These are phyloP conservation scores for Diploptera punctata DNA, from an alignment of 2,888 invertebrate genomes.

Conservation along the genomic window DNA sequence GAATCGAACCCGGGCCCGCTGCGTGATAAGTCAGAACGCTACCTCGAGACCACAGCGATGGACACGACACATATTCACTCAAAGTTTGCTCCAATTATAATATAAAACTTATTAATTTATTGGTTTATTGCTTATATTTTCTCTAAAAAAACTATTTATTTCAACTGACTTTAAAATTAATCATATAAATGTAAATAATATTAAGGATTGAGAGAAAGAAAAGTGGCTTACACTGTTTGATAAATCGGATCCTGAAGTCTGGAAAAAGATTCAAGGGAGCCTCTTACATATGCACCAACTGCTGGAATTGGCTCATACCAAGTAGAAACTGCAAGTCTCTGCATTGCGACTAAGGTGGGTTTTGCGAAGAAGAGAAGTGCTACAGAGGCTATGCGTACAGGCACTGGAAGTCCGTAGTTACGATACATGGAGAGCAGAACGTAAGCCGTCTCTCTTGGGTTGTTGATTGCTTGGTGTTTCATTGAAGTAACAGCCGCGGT, in stretches of 20 bases:
- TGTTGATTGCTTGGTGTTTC: slow-evolving; percentile 42
- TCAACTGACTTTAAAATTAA: no score
- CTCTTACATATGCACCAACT: slow-evolving; percentile 50
- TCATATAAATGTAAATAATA: neutral
- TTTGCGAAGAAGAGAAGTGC: slow-evolving; percentile 47
- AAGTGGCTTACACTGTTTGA: slow-evolving; percentile 39
- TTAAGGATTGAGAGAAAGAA: neutral
- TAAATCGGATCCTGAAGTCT: slow-evolving; percentile 42
- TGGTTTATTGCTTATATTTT: no score
- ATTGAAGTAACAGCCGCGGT: slow-evolving; percentile 51
- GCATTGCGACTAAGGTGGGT: slow-evolving; percentile 49
- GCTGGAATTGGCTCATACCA: slow-evolving; percentile 50
- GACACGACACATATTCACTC: no score
- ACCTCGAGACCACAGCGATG: no score
- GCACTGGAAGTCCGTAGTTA: slow-evolving; percentile 33
- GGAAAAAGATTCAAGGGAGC: slow-evolving; percentile 47
- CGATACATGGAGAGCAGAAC: slow-evolving; percentile 42
- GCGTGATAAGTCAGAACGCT: no score
- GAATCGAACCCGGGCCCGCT: no score
- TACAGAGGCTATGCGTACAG: slow-evolving; percentile 50
- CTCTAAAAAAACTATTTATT: no score
- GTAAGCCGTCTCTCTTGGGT: slow-evolving; percentile 34
- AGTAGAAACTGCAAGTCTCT: slow-evolving; percentile 52
- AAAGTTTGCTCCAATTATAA: no score
- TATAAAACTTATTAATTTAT: no score